Conservation (phyloP, 2,797 vertebrate genomes). For the Takifugu rubripes region DNA sequence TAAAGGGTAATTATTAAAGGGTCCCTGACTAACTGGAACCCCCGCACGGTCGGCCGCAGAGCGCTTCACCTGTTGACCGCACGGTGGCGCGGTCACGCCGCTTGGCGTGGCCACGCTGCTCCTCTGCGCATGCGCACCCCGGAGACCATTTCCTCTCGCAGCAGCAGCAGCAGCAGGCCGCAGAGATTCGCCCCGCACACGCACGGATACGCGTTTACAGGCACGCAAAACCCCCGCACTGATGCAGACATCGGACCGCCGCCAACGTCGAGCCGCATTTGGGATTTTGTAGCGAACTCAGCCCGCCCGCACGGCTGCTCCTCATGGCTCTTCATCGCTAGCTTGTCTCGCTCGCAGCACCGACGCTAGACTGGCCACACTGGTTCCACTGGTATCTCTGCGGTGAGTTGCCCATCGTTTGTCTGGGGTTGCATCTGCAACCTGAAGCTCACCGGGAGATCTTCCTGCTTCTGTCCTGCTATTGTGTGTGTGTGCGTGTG, state of each 20-base stretch:
- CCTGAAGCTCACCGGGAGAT: slow-evolving; percentile 18
- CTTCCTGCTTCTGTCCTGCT: background rate
- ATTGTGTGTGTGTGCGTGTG: no score
- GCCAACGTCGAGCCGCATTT: slow-evolving; percentile 41
- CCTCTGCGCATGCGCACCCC: slow-evolving; percentile 66
- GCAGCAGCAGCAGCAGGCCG: slow-evolving; percentile 63
- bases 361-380: slow-evolving; percentile 29
- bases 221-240: slow-evolving; percentile 24
- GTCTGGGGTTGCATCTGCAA: slow-evolving; percentile 40
- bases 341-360: slow-evolving; percentile 38
- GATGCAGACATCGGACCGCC: slow-evolving; percentile 30
- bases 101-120: background rate
- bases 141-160: slow-evolving; percentile 76
- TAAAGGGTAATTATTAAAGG: no score
- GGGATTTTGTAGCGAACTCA: slow-evolving; percentile 26
- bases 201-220: background rate
- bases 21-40: no score
- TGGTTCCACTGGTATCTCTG: slow-evolving; percentile 25
- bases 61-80: slow-evolving; percentile 59
- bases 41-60: no score
- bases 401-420: slow-evolving; percentile 64
- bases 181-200: slow-evolving; percentile 18
- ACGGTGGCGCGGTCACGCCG: slow-evolving; percentile 56
- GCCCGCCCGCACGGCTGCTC: slow-evolving; percentile 24
- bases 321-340: slow-evolving; percentile 64